These are phyloP conservation scores for Fratercula arctica DNA, from an alignment of 2,797 vertebrate species.

Conservation along the genomic window DNA sequence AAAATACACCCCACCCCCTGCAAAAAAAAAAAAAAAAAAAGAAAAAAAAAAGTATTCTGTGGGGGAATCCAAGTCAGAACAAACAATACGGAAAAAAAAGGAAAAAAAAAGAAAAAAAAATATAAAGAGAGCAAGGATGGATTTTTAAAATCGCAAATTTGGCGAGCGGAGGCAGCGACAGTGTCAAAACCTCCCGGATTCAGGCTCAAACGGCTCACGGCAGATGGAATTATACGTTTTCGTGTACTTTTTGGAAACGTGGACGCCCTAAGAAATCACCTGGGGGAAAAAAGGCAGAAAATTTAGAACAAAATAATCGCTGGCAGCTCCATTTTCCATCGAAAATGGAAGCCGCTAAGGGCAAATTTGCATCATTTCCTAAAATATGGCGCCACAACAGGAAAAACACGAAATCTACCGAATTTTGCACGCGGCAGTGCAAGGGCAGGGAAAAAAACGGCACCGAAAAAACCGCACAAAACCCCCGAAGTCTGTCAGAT, in stretches of 20 bases:
- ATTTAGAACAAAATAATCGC: background rate
- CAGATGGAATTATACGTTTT: background rate
- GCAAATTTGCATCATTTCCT: background rate
- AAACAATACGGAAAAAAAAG: background rate
- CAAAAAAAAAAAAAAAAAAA: background rate
- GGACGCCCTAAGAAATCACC: background rate
- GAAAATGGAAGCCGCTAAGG: background rate
- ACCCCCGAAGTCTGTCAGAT: too few species aligned
- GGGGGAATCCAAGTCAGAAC: background rate
- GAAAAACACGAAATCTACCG: rapidly evolving
- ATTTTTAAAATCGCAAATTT: background rate
- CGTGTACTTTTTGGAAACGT: background rate
- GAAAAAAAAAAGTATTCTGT: background rate
- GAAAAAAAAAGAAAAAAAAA: too few species aligned
- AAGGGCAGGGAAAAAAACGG: background rate
- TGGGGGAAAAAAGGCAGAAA: background rate
- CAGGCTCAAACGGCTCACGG: background rate
- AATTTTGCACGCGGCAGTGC: background rate
- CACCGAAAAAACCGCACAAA: background rate
- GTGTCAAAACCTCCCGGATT: rapidly evolving
- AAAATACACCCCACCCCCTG: too few species aligned
- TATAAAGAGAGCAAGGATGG: too few species aligned
- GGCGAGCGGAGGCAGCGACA: too few species aligned
- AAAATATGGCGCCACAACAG: rapidly evolving
- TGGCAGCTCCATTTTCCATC: too few species aligned